A percentile compares a stretch with the other conserved stretches of the same genome.
Evolutionary conservation across 2,888 invertebrate species (phyloP).

Genomic region (Amphipoea lucens): DNA sequence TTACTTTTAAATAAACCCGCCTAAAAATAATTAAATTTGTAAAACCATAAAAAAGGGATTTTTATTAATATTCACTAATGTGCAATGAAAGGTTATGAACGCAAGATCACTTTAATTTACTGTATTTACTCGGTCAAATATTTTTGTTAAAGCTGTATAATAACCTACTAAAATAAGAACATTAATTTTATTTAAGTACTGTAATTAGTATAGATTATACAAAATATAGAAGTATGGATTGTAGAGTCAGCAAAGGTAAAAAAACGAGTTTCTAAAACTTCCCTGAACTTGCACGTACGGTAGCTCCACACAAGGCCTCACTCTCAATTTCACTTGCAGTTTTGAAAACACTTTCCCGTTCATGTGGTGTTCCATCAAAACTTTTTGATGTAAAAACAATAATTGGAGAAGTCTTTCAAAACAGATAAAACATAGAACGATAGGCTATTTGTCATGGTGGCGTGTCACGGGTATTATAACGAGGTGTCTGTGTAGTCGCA

Average conservation of each 20-base stretch:
- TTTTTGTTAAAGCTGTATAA: neutral
- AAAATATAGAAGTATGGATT: neutral
- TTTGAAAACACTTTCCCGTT: slow-evolving; percentile 32
- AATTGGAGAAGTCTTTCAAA: slow-evolving; percentile 58
- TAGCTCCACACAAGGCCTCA: slow-evolving; percentile 13
- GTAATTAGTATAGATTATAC: neutral
- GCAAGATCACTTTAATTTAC: neutral
- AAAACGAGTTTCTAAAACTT: slow-evolving; percentile 23
- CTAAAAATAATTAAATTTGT: neutral
- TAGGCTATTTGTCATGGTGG: slow-evolving; percentile 69
- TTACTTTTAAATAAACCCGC: neutral
- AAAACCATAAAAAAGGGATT: neutral
- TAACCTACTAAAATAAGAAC: neutral
- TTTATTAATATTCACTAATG: neutral
- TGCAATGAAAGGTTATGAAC: neutral
- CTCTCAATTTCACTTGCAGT: slow-evolving; percentile 24
- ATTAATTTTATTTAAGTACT: neutral
- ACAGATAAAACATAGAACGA: slow-evolving; percentile 64
- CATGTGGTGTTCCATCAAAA: slow-evolving; percentile 24
- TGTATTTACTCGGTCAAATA: neutral
- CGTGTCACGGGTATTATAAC: slow-evolving; percentile 78
- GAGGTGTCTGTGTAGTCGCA: slow-evolving; percentile 80
- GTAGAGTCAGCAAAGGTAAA: neutral
- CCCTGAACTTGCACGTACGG: slow-evolving; percentile 5
- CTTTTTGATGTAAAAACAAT: slow-evolving; percentile 33